Percentiles rank a stretch among this genome's conserved stretches.
Conservation (phyloP, 2,113 vertebrate species). For the Arothron firmamentum region DNA sequence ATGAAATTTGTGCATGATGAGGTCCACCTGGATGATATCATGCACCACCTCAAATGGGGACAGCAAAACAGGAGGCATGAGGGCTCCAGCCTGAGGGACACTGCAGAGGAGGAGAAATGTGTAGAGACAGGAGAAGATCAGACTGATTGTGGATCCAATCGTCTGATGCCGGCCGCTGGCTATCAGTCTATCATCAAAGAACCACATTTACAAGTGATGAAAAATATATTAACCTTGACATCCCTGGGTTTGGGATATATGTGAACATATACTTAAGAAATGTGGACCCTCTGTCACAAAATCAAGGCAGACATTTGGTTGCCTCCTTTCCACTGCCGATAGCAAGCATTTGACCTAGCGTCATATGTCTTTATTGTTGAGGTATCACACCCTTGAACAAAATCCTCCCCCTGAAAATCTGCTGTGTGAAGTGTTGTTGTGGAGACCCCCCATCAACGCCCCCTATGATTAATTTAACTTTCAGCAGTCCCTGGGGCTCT, state of each 20-base stretch:
- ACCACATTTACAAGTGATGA: too few species aligned
- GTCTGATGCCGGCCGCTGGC: neutral
- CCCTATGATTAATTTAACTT: conserved; percentile 66
- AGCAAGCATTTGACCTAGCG: too few species aligned
- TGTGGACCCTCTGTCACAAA: too few species aligned
- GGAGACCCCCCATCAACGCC: conserved; percentile 1
- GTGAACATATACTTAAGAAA: too few species aligned
- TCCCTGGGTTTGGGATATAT: too few species aligned
- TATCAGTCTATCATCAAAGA: too few species aligned
- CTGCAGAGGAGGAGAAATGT: conserved; percentile 22
- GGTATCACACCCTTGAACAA: neutral
- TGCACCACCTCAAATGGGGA: conserved; percentile 17
- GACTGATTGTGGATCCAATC: neutral
- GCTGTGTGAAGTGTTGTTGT: conserved; percentile 4
- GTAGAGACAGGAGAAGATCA: conserved; percentile 29
- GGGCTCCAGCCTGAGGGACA: conserved; percentile 37
- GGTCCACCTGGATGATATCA: conserved; percentile 40
- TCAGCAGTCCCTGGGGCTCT: conserved; percentile 47
- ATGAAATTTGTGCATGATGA: conserved; percentile 10
- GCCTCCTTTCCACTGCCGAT: too few species aligned
- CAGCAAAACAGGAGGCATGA: conserved; percentile 7
- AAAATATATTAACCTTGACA: neutral
- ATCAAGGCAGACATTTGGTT: too few species aligned
- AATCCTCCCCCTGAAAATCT: neutral
- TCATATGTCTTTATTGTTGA: too few species aligned